Evolutionary conservation across 2,888 invertebrate genomes (phyloP), one percentile per base, ranked within the genome.

Genomic region (Eucriotettix oculatus): DNA sequence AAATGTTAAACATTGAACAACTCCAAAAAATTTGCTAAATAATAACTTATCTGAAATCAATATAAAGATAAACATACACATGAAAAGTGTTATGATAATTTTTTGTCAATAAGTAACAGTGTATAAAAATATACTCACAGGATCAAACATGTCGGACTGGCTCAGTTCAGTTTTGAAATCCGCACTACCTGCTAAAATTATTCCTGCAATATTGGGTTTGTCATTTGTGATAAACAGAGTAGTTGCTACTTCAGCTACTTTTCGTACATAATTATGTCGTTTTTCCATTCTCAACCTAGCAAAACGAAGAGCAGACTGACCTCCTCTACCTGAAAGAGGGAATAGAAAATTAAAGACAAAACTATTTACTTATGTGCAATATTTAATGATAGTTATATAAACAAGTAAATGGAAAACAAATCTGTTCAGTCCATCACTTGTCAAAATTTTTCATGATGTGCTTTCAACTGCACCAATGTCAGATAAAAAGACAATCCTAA

Each of bases 111-210:
- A 29, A 29, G 3, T 29, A 5, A 29, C 29, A 29, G 2, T 29
- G 29, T 2, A 5, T 29, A 29, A 29, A 53, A 17, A n/a, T 53
- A 3, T 40, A 80, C 86, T 82, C 74, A 96, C 95, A 72, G 93
- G 95, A 79, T 99, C 99, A 76, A 99, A 99, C 97, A 99, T 98
- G 73, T 99, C 98, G 0, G 98, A 98, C 79, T 98, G 98, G 73
- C 95, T 95, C 69, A 99, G 85, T 75, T 99, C 99, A 66, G 98
- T 99, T 82, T 99, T 99, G 77, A 99, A 99, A 76, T 99, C 99
- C 16, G 99, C 99, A 68, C 96, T 96, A 80, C 99, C 99, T 66
- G 99, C 99, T 66, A 99, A 79, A 69, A 99, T 97, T 54, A 99
- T 81, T 1, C 99, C 99, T 59, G 97, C 93, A 64, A 98, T 94